These are phyloP conservation scores for Drosophila kanapiae DNA, from an alignment of 1,140 invertebrate genomes.

Conservation along the genomic window DNA sequence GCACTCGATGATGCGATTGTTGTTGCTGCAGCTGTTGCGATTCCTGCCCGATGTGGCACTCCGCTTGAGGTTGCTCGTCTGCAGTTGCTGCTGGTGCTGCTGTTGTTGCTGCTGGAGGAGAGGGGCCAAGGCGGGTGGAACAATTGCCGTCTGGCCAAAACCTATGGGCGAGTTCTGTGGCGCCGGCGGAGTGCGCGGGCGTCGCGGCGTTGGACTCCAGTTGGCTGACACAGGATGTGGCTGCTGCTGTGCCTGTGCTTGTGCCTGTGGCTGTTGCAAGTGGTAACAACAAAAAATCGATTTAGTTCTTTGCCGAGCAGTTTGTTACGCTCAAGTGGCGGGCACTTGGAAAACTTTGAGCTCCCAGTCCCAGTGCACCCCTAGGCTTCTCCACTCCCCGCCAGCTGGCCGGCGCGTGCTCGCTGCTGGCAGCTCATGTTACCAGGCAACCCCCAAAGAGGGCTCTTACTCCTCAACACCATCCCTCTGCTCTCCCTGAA, in stretches of 20 bases:
- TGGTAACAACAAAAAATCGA: slow-evolving; percentile 69
- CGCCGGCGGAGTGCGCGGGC: slow-evolving; percentile 70
- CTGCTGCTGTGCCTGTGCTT: slow-evolving; percentile 24
- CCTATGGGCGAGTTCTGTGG: slow-evolving; percentile 78
- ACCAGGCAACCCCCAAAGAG: slow-evolving; percentile 68
- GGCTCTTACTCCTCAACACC: slow-evolving; percentile 7
- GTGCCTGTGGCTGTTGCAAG: slow-evolving; percentile 42
- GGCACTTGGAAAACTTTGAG: slow-evolving; percentile 63
- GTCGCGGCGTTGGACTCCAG: slow-evolving; percentile 66
- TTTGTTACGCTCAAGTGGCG: slow-evolving; percentile 72
- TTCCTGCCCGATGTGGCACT: slow-evolving; percentile 29
- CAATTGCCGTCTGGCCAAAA: slow-evolving; percentile 51
- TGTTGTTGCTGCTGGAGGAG: slow-evolving; percentile 63
- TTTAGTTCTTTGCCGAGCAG: slow-evolving; percentile 66
- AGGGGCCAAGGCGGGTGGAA: slow-evolving; percentile 61
- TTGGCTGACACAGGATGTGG: slow-evolving; percentile 41
- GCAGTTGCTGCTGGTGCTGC: slow-evolving; percentile 24
- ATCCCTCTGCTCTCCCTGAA: background rate
- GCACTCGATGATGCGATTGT: slow-evolving; percentile 76
- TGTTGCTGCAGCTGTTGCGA: slow-evolving; percentile 48
- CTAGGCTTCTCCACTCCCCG: slow-evolving; percentile 22
- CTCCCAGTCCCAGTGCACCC: slow-evolving; percentile 33
- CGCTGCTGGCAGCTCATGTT: slow-evolving; percentile 61
- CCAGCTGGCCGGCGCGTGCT: slow-evolving; percentile 52
- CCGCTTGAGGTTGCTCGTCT: slow-evolving; percentile 24